phyloP scores from a whole-genome alignment of 2,888 invertebrate genomes.

The Temnothorax ravouxi region DNA sequence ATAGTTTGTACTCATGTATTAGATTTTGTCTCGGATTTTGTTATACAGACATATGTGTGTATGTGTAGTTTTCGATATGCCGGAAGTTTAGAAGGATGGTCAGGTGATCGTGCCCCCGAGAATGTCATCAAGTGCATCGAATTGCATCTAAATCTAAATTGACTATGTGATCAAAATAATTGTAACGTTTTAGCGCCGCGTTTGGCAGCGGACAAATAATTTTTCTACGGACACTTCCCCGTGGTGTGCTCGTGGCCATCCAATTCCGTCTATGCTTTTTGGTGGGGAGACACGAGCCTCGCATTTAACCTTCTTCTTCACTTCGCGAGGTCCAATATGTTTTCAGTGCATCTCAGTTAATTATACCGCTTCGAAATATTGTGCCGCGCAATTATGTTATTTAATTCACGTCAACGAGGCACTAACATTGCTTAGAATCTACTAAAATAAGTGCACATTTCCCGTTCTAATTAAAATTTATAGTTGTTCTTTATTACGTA shows the following conservation, averaged over 20 bases:
- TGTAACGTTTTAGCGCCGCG: constrained; percentile 65
- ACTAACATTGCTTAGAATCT: neutral
- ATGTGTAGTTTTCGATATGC: neutral
- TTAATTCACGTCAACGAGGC: neutral
- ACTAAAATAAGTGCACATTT: neutral
- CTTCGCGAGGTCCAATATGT: constrained; percentile 67
- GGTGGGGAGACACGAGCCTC: constrained; percentile 78
- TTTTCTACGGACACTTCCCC: constrained; percentile 82
- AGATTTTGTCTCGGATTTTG: neutral
- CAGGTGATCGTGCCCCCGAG: neutral
- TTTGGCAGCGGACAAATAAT: constrained; percentile 79
- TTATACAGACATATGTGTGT: neutral
- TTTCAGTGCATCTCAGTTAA: constrained; percentile 70
- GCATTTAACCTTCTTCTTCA: constrained; percentile 79
- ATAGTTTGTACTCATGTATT: neutral
- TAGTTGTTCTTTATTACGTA: neutral
- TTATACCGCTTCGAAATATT: neutral
- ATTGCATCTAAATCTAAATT: constrained; percentile 18
- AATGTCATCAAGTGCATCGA: constrained; percentile 26
- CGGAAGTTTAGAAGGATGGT: neutral
- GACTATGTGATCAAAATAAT: constrained; percentile 72
- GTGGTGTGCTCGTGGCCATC: constrained; percentile 83
- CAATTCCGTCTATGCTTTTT: constrained; percentile 79
- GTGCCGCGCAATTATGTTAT: neutral
- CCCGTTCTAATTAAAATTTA: neutral